Evolutionary conservation across 1,140 invertebrate species (phyloP), one percentile per base, ranked within the genome.

Genomic region (Choristoneura fumiferana): DNA sequence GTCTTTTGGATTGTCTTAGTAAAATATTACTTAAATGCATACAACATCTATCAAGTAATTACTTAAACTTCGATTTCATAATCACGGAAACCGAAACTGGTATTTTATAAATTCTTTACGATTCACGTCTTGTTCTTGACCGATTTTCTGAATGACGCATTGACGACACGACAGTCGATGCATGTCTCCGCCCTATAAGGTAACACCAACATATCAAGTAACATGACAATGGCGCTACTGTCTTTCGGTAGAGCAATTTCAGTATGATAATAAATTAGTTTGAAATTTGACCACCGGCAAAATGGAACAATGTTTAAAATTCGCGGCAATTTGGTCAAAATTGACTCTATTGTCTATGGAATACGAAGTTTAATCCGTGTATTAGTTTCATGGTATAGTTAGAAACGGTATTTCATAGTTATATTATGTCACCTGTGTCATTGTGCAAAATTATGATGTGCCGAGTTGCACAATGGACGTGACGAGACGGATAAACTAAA

Each of bases 361-460:
- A 29, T 29, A 29, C 22, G 22, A 29, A 3, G 2, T 29, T 29
- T 3, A 29, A 29, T 6, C 2, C 22, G 22, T 29, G 22, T 29
- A 29, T 29, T 29, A 3, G 22, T 29, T 29, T 29, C 22, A 6
- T 29, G 22, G 22, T 29, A 3, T 29, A 29, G 22, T 29, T 22
- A 49, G 29, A 33, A 54, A 33, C 34, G 14, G 52, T 54, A 54
- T 35, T 36, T 54, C 52, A 54, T 54, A 54, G 43, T 49, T 43
- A 2, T 34, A 33, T 54, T 54, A 54, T 54, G 33, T 54, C 52
- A 54, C 52, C 14, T 15, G 8, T 4, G 52, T 34, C 13, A 29
- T 54, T 54, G 52, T 29, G 13, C 37, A 36, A 54, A 54, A 54
- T 35, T 54, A 54, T 54, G 52, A 54, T 33, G 52, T 5, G 33